These are phyloP conservation scores for Acrocyrtus sp. DNA, from an alignment of 2,888 invertebrate species.

Conservation along the genomic window DNA sequence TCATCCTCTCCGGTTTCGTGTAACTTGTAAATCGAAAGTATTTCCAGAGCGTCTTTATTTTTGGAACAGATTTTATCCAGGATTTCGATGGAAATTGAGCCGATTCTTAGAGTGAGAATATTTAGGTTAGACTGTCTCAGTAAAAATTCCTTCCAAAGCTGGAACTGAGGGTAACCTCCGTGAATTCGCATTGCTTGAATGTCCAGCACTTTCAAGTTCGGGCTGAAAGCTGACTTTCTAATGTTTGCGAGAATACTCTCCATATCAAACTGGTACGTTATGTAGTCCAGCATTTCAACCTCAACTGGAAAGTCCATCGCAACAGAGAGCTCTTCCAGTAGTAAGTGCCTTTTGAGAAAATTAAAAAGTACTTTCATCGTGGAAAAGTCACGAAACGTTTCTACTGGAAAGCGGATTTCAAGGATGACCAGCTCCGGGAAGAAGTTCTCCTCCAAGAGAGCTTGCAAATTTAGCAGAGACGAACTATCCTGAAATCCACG, in stretches of 20 bases:
- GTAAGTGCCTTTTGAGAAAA: not conserved
- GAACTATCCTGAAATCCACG: not conserved
- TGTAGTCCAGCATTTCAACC: not conserved
- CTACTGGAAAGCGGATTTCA: conserved; percentile 13
- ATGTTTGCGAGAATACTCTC: not conserved
- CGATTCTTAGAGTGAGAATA: conserved; percentile 1
- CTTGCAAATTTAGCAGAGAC: not conserved
- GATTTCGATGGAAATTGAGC: not conserved
- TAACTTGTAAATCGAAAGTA: conserved; percentile 16
- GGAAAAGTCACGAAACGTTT: conserved; percentile 1
- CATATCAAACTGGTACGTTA: not conserved
- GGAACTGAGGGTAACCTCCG: conserved; percentile 8
- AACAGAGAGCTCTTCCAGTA: conserved; percentile 2
- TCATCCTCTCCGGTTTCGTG: conserved; percentile 4
- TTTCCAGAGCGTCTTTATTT: not conserved
- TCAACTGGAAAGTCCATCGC: conserved; percentile 20
- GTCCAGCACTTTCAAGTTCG: conserved; percentile 10
- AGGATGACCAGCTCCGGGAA: conserved; percentile 7
- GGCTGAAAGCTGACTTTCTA: not conserved
- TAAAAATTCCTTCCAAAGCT: conserved; percentile 16
- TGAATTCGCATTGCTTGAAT: conserved; percentile 18
- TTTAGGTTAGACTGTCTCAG: not conserved
- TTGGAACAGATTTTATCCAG: not conserved
- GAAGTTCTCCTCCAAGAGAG: not conserved
- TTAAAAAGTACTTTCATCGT: not conserved